phyloP scores from a whole-genome alignment of 1,140 invertebrate genomes.

The Brachionus manjavacas region DNA sequence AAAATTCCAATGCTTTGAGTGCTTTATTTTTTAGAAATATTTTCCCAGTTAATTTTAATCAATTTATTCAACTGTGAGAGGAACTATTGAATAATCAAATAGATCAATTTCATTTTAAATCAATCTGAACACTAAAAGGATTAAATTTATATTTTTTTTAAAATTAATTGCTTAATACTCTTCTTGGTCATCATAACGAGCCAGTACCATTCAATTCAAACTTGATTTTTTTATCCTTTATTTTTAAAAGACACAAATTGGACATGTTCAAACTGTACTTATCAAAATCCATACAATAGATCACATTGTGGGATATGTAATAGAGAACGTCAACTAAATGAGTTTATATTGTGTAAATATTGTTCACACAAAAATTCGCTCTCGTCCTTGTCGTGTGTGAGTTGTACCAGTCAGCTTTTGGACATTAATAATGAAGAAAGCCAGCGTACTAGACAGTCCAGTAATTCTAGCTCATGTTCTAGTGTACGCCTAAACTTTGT shows the following conservation, averaged over 20 bases:
- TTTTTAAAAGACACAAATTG: background rate
- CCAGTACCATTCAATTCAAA: no score
- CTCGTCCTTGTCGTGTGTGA: background rate
- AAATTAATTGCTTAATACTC: no score
- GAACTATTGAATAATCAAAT: no score
- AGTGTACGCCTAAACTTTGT: background rate
- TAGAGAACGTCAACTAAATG: background rate
- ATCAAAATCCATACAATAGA: background rate
- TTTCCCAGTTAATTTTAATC: no score
- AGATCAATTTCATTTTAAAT: no score
- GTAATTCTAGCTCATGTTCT: background rate
- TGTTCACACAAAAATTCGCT: background rate
- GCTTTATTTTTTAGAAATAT: no score
- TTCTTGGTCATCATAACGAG: no score
- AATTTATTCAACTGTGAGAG: no score
- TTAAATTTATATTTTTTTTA: no score
- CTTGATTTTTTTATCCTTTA: background rate
- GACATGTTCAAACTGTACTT: background rate
- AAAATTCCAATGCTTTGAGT: no score
- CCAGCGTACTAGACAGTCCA: background rate
- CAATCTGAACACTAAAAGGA: no score
- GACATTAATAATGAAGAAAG: background rate
- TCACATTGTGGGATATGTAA: background rate
- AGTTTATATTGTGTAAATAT: conserved; percentile 2
- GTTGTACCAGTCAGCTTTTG: background rate